These are phyloP conservation scores for Orchesellides sinensis DNA, from an alignment of 2,888 invertebrate genomes.

Conservation along the genomic window DNA sequence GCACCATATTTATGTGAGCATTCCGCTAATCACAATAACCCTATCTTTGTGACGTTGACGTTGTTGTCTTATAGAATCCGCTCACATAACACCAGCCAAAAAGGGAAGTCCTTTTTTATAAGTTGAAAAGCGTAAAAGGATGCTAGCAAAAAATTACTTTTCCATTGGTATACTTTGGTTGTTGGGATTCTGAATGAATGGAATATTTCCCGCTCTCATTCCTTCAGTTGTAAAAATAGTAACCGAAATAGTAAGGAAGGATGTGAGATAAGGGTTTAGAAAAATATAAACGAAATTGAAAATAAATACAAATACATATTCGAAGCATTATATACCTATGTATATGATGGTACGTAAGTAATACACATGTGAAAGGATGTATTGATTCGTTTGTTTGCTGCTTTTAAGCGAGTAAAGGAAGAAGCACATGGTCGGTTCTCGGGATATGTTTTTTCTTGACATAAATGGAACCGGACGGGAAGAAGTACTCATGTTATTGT, in stretches of 20 bases:
- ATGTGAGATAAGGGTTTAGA: neutral
- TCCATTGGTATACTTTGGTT: neutral
- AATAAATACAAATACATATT: neutral
- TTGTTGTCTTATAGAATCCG: neutral
- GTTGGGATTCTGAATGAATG: conserved; percentile 37
- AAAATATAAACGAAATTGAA: neutral
- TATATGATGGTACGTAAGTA: no score
- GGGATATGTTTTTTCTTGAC: conserved; percentile 5
- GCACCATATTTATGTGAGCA: conserved; percentile 23
- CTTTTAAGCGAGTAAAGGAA: conserved; percentile 24
- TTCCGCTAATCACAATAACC: conserved; percentile 34
- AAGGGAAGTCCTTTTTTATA: conserved; percentile 5
- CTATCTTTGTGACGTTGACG: neutral
- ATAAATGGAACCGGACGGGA: conserved; percentile 49
- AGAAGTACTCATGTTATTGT: conserved; percentile 31
- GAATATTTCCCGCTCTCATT: conserved; percentile 27
- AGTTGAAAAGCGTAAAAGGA: neutral
- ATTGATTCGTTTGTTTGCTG: neutral
- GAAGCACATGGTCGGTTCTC: neutral
- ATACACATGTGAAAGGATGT: neutral
- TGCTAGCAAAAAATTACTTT: neutral
- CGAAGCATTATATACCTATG: no score
- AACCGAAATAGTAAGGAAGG: conserved; percentile 6
- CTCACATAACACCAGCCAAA: neutral
- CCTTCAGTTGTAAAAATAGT: conserved; percentile 18